phyloP scores from a whole-genome alignment of 2,888 invertebrate genomes.

The Monopis laevigella region DNA sequence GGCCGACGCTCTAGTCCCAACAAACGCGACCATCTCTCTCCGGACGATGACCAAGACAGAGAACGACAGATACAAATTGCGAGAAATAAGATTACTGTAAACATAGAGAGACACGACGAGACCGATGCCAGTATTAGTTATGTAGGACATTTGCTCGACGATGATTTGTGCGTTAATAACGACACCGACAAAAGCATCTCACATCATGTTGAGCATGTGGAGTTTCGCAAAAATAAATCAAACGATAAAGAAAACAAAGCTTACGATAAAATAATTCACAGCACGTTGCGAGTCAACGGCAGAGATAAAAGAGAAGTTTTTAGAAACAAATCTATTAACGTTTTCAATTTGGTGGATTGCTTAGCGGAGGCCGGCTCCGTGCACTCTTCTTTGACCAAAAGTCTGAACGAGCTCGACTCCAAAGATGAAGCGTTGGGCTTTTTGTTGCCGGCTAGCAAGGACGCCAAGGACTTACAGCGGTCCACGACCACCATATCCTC shows the following conservation, averaged over 20 bases:
- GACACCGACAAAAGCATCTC: conserved; percentile 23
- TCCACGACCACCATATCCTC: conserved; percentile 58
- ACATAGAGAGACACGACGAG: conserved; percentile 31
- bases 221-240: conserved; percentile 35
- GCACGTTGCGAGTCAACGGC: conserved; percentile 30
- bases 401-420: conserved; percentile 53
- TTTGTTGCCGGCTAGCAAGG: conserved; percentile 38
- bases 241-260: conserved; percentile 53
- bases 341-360: conserved; percentile 57
- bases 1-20: conserved; percentile 40
- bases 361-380: conserved; percentile 49
- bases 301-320: conserved; percentile 60
- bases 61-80: conserved; percentile 42
- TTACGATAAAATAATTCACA: conserved; percentile 32
- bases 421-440: conserved; percentile 44
- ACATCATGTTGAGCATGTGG: conserved; percentile 31
- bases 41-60: conserved; percentile 31
- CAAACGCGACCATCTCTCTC: conserved; percentile 23
- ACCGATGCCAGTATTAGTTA: conserved; percentile 43
- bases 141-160: conserved; percentile 40
- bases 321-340: conserved; percentile 59
- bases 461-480: conserved; percentile 42
- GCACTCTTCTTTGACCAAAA: conserved; percentile 55
- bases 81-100: conserved; percentile 37
- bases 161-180: conserved; percentile 33